A percentile compares a stretch with the other conserved stretches of the same genome.
Conservation (phyloP, 2,113 vertebrate species). For the Rynchops niger region DNA sequence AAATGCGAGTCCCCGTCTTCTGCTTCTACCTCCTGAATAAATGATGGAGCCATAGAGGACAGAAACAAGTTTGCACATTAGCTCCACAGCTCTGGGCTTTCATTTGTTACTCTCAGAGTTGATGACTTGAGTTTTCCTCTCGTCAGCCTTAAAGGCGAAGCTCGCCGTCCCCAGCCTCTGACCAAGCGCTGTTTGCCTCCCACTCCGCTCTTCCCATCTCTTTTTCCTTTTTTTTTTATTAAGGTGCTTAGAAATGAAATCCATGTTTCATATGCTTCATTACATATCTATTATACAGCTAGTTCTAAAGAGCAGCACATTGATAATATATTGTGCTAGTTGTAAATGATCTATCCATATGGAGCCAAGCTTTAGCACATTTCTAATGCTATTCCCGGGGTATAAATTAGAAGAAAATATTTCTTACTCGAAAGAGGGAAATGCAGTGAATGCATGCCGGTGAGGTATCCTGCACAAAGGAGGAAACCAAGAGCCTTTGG, state of each 20-base stretch:
- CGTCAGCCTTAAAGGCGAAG: slow-evolving; percentile 83
- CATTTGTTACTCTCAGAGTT: slow-evolving; percentile 87
- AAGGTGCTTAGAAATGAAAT: slow-evolving; percentile 70
- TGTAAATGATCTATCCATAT: slow-evolving; percentile 81
- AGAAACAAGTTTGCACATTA: slow-evolving; percentile 99
- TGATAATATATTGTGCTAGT: slow-evolving; percentile 80
- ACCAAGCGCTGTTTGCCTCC: slow-evolving; percentile 21
- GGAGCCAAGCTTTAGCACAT: slow-evolving; percentile 72
- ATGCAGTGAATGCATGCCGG: background rate
- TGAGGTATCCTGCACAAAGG: slow-evolving; percentile 33
- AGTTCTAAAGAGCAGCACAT: slow-evolving; percentile 77
- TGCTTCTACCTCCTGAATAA: slow-evolving; percentile 99
- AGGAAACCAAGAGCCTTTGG: background rate
- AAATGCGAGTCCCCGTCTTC: slow-evolving; percentile 99
- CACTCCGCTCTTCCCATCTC: background rate
- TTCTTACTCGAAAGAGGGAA: slow-evolving; percentile 60
- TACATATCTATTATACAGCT: slow-evolving; percentile 73
- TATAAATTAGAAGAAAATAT: slow-evolving; percentile 74
- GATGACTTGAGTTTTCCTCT: slow-evolving; percentile 83
- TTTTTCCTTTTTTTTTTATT: slow-evolving; percentile 17
- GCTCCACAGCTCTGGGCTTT: slow-evolving; percentile 88
- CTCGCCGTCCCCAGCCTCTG: background rate
- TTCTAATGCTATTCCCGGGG: slow-evolving; percentile 69
- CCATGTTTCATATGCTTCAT: slow-evolving; percentile 77
- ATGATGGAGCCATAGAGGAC: slow-evolving; percentile 99